Conservation (phyloP, 2,113 vertebrate species). For the Poeciliopsis turrubarensis region DNA sequence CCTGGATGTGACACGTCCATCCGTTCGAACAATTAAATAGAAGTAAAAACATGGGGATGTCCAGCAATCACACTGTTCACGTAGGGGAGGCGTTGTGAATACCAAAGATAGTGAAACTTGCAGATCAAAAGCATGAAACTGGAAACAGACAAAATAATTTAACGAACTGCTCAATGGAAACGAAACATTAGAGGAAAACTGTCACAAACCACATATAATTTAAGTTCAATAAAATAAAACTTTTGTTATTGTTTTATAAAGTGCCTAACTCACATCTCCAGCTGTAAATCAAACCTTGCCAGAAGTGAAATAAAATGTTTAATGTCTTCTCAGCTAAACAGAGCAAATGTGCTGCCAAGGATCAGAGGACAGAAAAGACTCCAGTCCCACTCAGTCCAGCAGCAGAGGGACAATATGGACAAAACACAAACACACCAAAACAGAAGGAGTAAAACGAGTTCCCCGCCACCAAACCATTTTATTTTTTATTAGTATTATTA, state of each 20-base stretch:
- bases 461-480: not conserved
- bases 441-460: not conserved
- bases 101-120: no score
- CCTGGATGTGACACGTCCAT: no score
- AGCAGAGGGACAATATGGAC: conserved; percentile 15
- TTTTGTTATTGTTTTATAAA: not conserved
- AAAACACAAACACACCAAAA: not conserved
- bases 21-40: no score
- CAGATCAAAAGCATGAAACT: no score
- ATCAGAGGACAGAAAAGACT: conserved; percentile 39
- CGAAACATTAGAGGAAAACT: no score
- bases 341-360: conserved; percentile 28
- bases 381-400: not conserved
- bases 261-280: not conserved
- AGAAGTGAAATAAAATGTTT: not conserved
- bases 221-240: not conserved
- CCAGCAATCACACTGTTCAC: no score
- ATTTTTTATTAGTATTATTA: not conserved
- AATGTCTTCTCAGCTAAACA: conserved; percentile 47
- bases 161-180: no score
- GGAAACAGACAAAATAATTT: no score
- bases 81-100: no score
- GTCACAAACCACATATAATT: not conserved
- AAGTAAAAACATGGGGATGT: no score
- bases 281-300: not conserved